A percentile compares a stretch with the other conserved stretches of the same genome.
phyloP scores from a whole-genome alignment of 2,888 invertebrate genomes.

The Cephonodes hylas region DNA sequence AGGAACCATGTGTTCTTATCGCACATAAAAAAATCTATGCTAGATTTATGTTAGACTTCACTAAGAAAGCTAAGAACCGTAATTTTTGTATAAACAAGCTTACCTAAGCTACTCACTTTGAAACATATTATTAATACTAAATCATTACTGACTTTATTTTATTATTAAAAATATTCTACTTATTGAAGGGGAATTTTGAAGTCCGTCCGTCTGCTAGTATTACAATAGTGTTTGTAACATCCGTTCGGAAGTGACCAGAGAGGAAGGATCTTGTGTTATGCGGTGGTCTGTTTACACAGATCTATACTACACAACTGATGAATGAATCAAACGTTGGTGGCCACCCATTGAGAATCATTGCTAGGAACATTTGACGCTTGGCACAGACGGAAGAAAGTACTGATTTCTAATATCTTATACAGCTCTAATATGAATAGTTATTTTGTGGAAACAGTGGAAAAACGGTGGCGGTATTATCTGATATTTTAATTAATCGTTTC shows the following conservation, averaged over 20 bases:
- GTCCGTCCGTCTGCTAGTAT: too few species aligned
- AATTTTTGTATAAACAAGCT: too few species aligned
- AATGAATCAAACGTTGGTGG: conserved; percentile 53
- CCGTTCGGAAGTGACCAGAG: conserved; percentile 70
- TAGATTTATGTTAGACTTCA: too few species aligned
- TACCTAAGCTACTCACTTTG: too few species aligned
- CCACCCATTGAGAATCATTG: conserved; percentile 68
- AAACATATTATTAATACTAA: too few species aligned
- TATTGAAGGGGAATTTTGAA: too few species aligned
- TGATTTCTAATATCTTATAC: neutral
- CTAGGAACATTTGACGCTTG: conserved; percentile 45
- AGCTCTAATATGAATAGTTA: neutral
- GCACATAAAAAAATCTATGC: too few species aligned
- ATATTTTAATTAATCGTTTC: conserved; percentile 52
- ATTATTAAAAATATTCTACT: too few species aligned
- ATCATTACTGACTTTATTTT: too few species aligned
- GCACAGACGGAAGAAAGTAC: conserved; percentile 47
- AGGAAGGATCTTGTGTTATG: conserved; percentile 27
- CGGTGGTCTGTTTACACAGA: conserved; percentile 61
- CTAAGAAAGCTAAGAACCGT: too few species aligned
- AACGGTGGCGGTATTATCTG: conserved; percentile 40
- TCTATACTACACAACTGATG: conserved; percentile 44
- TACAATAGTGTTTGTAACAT: conserved; percentile 36
- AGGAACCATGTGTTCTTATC: too few species aligned
- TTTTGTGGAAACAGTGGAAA: conserved; percentile 30